phyloP scores from a whole-genome alignment of 2,113 vertebrate genomes.

The Gambusia affinis region DNA sequence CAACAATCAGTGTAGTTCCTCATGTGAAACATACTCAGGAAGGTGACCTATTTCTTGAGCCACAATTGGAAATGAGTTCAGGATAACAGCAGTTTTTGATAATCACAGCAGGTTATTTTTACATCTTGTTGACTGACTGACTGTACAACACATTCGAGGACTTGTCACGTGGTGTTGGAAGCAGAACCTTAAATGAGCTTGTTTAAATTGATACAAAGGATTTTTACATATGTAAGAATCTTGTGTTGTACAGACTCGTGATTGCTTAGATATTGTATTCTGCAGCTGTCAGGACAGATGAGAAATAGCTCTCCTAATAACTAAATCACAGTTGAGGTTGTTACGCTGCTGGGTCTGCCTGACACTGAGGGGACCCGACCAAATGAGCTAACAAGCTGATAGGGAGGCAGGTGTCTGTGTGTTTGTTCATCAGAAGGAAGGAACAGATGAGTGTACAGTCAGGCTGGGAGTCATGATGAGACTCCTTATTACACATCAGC shows the following conservation, averaged over 20 bases:
- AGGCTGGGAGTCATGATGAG: constrained; percentile 42
- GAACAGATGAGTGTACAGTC: constrained; percentile 24
- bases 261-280: neutral
- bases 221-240: neutral
- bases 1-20: neutral
- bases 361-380: constrained; percentile 7
- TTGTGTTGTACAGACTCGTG: neutral
- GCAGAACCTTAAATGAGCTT: neutral
- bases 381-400: constrained; percentile 11
- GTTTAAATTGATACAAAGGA: neutral
- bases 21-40: constrained; percentile 4
- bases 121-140: neutral
- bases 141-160: neutral
- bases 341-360: constrained; percentile 16
- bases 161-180: neutral
- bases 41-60: too few species aligned
- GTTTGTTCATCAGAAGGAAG: constrained; percentile 34
- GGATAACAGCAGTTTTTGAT: too few species aligned
- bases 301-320: constrained; percentile 2
- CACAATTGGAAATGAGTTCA: too few species aligned
- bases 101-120: too few species aligned
- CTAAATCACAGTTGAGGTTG: neutral
- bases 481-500: constrained; percentile 37
- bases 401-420: constrained; percentile 17
- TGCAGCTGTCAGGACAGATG: constrained; percentile 2